Base-by-base conservation (phyloP, 2,113 vertebrate species). In the Phalacrocorax brasilianus region DNA sequence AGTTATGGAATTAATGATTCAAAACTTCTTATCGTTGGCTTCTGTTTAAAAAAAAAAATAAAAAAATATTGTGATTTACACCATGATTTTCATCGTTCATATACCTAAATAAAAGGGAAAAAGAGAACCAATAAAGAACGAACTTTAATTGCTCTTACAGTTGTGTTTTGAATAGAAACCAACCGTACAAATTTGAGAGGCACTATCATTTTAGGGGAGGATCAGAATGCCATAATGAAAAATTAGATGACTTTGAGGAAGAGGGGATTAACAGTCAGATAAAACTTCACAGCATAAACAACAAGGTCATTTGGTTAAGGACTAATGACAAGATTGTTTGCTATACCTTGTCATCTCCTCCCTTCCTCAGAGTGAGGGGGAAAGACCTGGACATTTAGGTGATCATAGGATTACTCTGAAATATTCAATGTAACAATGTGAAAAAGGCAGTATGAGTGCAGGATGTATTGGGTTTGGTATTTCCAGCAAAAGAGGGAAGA, bases 251-350 rank as follows among this genome's bases (percentile, higher is more conserved):
- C 55, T 94, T 79, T 47, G 78, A 83, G 81, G 49, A 81, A 76
- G 7, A 32, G n/a, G 15, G 50, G 35, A 70, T 91, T 83, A 85
- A 50, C 23, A 88, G 32, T 84, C 68, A 67, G 87, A 58, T 85
- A 70, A 93, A 94, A 90, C 50, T 73, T 90, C 10, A 77, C 59
- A 88, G 67, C n/a, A 59, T 65, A 88, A 95, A 63, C 58, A 93
- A 6, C 6, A 58, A 85, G 45, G 71, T 91, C 30, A 50, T 73
- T 79, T 91, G 42, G 49, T 83, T 95, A 95, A 91, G 71, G 53
- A 59, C 67, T 88, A 90, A 63, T 2, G 49, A 91, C 52, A 83
- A 27, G 56, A 75, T 53, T 90, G 14, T 91, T 88, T 80, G n/a
- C 55, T 91, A 14, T 58, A 66, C 7, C 33, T 93, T 73, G 50